These are phyloP conservation scores for Ciconia nigra DNA, from an alignment of 2,797 vertebrate genomes.

Conservation along the genomic window DNA sequence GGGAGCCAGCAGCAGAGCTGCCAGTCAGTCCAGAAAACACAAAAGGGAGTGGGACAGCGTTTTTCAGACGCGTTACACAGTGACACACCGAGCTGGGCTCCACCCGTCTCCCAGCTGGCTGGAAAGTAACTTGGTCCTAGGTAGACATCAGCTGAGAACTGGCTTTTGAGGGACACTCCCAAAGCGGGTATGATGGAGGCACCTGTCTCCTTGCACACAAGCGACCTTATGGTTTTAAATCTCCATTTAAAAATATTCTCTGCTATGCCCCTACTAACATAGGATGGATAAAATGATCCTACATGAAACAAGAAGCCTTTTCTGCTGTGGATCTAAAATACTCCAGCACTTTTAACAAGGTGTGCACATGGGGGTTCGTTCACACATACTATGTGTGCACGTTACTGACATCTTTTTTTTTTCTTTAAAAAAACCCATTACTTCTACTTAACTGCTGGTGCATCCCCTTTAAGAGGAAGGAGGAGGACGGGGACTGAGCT, in stretches of 20 bases:
- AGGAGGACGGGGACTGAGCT: background rate
- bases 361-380: background rate
- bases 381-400: background rate
- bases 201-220: background rate
- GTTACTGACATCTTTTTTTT: background rate
- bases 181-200: background rate
- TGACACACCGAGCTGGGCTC: background rate
- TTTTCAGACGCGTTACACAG: background rate
- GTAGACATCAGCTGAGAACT: background rate
- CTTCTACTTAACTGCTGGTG: background rate
- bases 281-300: background rate
- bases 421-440: background rate
- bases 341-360: background rate
- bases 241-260: background rate
- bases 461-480: background rate
- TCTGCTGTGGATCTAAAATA: background rate
- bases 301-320: background rate
- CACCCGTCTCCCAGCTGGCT: background rate
- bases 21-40: background rate
- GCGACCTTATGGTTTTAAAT: background rate
- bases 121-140: background rate
- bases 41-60: background rate
- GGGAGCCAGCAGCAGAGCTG: background rate
- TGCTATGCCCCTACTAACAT: background rate
- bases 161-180: constrained; percentile 20